A percentile compares a stretch with the other conserved stretches of the same genome.
phyloP scores from a whole-genome alignment of 2,113 vertebrate species.

The Emberiza fucata region DNA sequence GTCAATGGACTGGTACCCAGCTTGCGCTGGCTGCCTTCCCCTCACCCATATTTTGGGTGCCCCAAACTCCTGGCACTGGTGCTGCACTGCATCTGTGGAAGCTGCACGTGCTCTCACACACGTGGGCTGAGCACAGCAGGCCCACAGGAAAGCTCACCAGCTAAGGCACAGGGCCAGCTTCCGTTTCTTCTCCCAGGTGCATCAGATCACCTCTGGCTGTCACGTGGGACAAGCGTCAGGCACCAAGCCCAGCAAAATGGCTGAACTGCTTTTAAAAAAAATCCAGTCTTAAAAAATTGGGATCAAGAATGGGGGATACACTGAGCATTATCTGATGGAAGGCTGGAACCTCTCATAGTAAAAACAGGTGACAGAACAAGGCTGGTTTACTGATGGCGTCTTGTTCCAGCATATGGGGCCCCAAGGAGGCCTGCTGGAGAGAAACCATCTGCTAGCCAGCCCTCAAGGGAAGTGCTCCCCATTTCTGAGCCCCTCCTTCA shows the following conservation, averaged over 20 bases:
- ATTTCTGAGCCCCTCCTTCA: rapidly evolving
- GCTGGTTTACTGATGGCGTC: background rate
- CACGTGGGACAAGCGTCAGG: background rate
- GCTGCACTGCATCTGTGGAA: background rate
- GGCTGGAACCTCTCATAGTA: background rate
- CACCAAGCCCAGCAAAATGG: background rate
- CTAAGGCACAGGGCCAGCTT: rapidly evolving
- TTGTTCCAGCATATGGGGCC: background rate
- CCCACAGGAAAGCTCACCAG: background rate
- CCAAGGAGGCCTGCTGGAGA: background rate
- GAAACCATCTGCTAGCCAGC: background rate
- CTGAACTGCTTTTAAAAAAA: background rate
- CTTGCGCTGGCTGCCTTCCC: background rate
- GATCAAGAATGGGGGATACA: background rate
- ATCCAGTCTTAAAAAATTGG: background rate
- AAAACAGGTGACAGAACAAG: background rate
- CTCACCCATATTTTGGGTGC: rapidly evolving
- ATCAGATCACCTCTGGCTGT: background rate
- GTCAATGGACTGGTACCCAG: background rate
- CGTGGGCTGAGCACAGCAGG: rapidly evolving
- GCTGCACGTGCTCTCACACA: background rate
- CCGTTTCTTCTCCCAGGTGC: background rate
- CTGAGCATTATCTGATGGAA: background rate
- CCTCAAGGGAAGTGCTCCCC: background rate
- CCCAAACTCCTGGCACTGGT: background rate